Base-by-base conservation (phyloP, 2,888 invertebrate genomes). In the Tridacna crocea region DNA sequence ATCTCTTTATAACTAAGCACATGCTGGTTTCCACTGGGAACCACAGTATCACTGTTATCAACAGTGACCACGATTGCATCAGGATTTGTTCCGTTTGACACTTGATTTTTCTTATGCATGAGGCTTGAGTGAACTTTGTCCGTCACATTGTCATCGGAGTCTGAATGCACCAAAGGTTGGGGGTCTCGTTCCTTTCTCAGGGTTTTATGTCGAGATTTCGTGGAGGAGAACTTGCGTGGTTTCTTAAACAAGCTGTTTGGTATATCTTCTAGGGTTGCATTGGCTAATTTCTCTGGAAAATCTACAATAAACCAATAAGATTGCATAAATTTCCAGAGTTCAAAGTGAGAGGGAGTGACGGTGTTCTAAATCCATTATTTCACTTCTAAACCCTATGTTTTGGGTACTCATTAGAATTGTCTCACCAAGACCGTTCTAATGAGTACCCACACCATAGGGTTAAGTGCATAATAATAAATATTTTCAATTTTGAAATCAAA, bases 211-310 rank as follows among this genome's bases (percentile, higher is more conserved):
- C 47, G 17, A 10, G 78, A 10, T 26, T 48, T 61, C 22, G 70
- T 60, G 22, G 17, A 63, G 22, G 70, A 70, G 51, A 51, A 51
- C 27, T 47, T 77, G 27, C 74, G 72, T 46, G 24, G 46, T 47
- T 66, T 61, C 63, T 75, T 84, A 82, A 83, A 93, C 68, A 93
- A 79, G 0, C 91, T 82, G 76, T 90, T 92, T 51, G 94, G 92
- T 68, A 84, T 82, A 72, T 93, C 92, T 60, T 90, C 89, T 47
- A 94, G 82, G 0, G 92, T 92, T 46, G 90, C 79, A 77, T 91
- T 88, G 15, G 93, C 92, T 19, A 94, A 82, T 19, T 87, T 87
- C 1, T 90, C 89, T 10, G 91, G 88, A 83, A 94, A 93, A 85
- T 94, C 94, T 94, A 90, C 11, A 91, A 90, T 48, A 36, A 65